Conservation (phyloP, 2,888 invertebrate genomes). For the Apodemia hepburni region DNA sequence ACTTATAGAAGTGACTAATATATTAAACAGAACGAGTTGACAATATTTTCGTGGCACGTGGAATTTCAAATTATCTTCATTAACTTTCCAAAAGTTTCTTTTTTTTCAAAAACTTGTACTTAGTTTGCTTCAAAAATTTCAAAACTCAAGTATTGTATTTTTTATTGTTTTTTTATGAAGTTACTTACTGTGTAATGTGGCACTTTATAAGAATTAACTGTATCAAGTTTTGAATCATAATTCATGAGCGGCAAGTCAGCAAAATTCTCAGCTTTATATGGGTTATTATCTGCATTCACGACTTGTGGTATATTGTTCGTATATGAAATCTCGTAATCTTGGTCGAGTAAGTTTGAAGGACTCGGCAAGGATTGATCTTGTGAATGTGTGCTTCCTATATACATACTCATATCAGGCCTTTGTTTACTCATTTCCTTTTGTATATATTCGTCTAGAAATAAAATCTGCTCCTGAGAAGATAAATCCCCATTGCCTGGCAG, state of each 20-base stretch:
- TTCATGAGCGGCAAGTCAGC: constrained; percentile 64
- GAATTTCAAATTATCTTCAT: no score
- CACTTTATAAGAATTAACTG: constrained; percentile 64
- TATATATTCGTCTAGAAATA: constrained; percentile 35
- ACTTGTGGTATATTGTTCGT: constrained; percentile 55
- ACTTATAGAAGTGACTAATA: no score
- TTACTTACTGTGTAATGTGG: constrained; percentile 72
- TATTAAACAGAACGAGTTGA: no score
- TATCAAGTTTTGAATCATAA: constrained; percentile 56
- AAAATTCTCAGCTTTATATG: constrained; percentile 58
- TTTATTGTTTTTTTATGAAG: background rate
- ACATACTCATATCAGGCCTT: constrained; percentile 20
- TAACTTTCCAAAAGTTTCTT: no score
- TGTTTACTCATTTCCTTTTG: constrained; percentile 35
- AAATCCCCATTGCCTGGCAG: constrained; percentile 38
- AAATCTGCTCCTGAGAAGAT: constrained; percentile 35
- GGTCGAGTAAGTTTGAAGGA: constrained; percentile 54
- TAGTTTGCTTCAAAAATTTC: no score
- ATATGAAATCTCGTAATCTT: constrained; percentile 49
- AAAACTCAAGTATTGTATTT: no score
- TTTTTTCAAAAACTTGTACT: no score
- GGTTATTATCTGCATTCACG: constrained; percentile 41
- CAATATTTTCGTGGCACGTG: no score
- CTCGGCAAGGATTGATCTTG: constrained; percentile 51
- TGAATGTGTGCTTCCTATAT: constrained; percentile 11